Evolutionary conservation across 92 coral and sea anemone genomes (phyloP).

Genomic region (Umimayanthus chanpuru): DNA sequence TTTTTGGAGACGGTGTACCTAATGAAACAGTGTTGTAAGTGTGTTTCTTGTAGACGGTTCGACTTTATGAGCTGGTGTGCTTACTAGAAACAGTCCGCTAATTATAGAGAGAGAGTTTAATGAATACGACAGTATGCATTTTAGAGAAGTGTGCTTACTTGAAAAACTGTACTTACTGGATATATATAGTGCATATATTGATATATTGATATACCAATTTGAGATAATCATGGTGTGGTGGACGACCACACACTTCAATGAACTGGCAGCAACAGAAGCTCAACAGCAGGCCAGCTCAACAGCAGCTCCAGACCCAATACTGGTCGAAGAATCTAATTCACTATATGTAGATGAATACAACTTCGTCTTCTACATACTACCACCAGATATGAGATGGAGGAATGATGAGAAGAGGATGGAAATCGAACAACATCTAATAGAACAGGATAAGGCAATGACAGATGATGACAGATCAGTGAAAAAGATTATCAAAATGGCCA

Average conservation of each 20-base stretch:
- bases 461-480: slow-evolving; percentile 34
- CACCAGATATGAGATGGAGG: slow-evolving; percentile 3
- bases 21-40: too few species aligned
- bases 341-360: slow-evolving; percentile 39
- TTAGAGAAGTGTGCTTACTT: too few species aligned
- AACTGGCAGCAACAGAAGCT: slow-evolving; percentile 13
- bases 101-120: too few species aligned
- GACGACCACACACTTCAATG: slow-evolving; percentile 37
- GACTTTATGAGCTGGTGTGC: too few species aligned
- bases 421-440: slow-evolving; percentile 15
- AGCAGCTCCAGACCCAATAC: slow-evolving; percentile 41
- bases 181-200: too few species aligned
- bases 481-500: slow-evolving; percentile 39
- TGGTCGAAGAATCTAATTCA: slow-evolving; percentile 33
- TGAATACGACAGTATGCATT: too few species aligned
- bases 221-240: slow-evolving; percentile 42
- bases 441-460: slow-evolving; percentile 9
- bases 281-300: neutral
- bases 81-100: too few species aligned
- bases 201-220: too few species aligned
- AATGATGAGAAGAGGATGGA: slow-evolving; percentile 32
- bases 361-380: too few species aligned
- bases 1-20: too few species aligned
- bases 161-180: too few species aligned
- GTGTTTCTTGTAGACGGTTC: too few species aligned